Base-by-base conservation (phyloP, 2,797 vertebrate genomes). In the Falco cherrug region DNA sequence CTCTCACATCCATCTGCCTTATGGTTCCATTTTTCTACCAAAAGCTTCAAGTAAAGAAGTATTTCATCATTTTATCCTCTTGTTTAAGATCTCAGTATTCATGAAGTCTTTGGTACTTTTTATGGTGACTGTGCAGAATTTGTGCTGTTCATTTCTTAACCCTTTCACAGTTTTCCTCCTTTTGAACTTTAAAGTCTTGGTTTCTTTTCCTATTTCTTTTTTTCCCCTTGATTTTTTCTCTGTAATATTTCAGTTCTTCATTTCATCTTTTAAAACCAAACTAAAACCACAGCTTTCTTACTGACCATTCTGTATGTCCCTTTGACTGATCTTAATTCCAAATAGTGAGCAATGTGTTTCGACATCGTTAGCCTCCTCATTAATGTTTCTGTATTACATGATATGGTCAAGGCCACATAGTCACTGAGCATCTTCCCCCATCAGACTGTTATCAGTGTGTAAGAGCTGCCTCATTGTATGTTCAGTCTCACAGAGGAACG, bases 401-500 rank as follows among this genome's bases (percentile, higher is more conserved):
- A 19, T 14, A 10, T 12, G 4, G 12, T 24, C 41, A 71, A 53
- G 29, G 33, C n/a, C 74, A 65, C 70, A 25, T 5, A 56, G 25
- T 28, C 86, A 74, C 13, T 18, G 37, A 51, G 13, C 29, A 47
- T 10, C 56, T 50, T 35, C 4, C 5, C 13, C 51, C 33, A 25
- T 16, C 67, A 69, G 48, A 29, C 13, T 50, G 33, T 18, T 16
- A 51, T 47, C 24, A 29, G 22, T 21, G 43, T 19, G 31, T 25
- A 70, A 60, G n/a, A 70, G 19, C 31, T 33, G 18, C 31, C 12
- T 41, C 13, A 0, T 14, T 78, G 10, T 26, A 11, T 10, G 7
- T 33, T 93, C 0, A 0, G 3, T 76, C 37, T 60, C 35, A 51
- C 31, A 29, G 48, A 63, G 12, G 10, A 85, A 24, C 1, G 0